Evolutionary conservation across 1,140 invertebrate species (phyloP), one percentile per base, ranked within the genome.

Genomic region (Musca vetustissima): DNA sequence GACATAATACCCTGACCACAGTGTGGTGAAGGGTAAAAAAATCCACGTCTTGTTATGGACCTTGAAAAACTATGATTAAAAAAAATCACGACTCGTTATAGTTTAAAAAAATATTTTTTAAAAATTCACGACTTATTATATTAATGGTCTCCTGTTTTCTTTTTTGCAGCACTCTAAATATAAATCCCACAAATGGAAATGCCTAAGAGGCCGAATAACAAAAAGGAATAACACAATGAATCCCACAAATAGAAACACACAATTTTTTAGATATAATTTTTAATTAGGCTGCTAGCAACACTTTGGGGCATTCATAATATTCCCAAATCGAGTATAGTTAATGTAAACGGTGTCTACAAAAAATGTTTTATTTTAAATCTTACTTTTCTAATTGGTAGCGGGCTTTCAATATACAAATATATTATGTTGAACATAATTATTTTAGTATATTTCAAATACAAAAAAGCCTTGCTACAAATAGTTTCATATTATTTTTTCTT

Each of bases 351-450:
- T 61, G 57, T 61, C 28, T 61, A 61, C 57, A 61, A 36, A 19
- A 61, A 36, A 19, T 43, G 19, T 15, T 32, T 59, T 19, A 36
- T 9, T 43, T 43, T 43, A 43, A 43, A 43, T 11, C 28, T 43
- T 43, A 28, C 28, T 28, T 4, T 28, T 7, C 19, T 55, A 59
- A 22, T 32, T 59, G 17, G 24, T 28, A n/a, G 11, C 17, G n/a
- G 25, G 57, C 36, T 59, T 13, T 9, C 32, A 47, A 66, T 66
- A 66, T 9, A 43, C 36, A 43, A 43, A 43, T 11, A 43, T 2
- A 43, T 66, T 66, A 66, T 66, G 64, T 66, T 66, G 64, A 66
- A 47, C 64, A 66, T 66, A 66, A 66, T 66, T 49, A 14, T n/a
- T 64, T 24, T 24, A 4, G 36, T 43, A 43, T 43, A 43, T 32